Percentiles rank a stretch among this genome's conserved stretches.
These are phyloP conservation scores for Catocala fraxini DNA, from an alignment of 2,888 invertebrate species.

Conservation along the genomic window DNA sequence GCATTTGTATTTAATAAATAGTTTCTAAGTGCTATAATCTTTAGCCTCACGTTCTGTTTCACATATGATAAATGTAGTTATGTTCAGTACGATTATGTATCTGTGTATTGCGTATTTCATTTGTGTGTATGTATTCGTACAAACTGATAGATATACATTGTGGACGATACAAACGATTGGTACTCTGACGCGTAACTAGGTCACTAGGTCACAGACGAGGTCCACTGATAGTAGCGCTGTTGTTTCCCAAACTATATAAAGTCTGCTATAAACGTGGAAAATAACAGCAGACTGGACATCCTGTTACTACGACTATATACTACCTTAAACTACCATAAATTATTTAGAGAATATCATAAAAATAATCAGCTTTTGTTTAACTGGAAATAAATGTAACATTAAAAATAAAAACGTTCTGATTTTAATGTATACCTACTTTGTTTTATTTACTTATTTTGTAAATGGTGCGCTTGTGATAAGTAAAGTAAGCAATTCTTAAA, in stretches of 20 bases:
- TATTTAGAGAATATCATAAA: no score
- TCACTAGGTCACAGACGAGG: slow-evolving; percentile 90
- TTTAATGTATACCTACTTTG: no score
- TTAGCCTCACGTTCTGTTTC: slow-evolving; percentile 14
- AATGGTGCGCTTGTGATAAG: no score
- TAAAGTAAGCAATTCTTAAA: no score
- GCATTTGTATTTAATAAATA: background rate
- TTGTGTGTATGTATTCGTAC: slow-evolving; percentile 41
- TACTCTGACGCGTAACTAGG: slow-evolving; percentile 87
- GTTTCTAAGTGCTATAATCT: slow-evolving; percentile 10
- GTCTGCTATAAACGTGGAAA: slow-evolving; percentile 51
- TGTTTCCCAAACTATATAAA: slow-evolving; percentile 73
- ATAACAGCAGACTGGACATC: slow-evolving; percentile 27
- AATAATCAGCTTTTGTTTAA: no score
- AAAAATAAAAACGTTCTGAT: no score
- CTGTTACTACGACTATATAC: background rate
- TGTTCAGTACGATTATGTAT: slow-evolving; percentile 25
- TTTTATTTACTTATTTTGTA: no score
- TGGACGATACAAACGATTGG: slow-evolving; percentile 72
- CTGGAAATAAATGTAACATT: no score
- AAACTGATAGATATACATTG: slow-evolving; percentile 53
- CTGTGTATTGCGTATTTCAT: slow-evolving; percentile 29
- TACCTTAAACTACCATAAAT: no score
- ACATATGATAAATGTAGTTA: slow-evolving; percentile 34
- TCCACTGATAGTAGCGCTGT: slow-evolving; percentile 75